Conservation (phyloP, 2,113 vertebrate genomes). For the Bubo bubo region DNA sequence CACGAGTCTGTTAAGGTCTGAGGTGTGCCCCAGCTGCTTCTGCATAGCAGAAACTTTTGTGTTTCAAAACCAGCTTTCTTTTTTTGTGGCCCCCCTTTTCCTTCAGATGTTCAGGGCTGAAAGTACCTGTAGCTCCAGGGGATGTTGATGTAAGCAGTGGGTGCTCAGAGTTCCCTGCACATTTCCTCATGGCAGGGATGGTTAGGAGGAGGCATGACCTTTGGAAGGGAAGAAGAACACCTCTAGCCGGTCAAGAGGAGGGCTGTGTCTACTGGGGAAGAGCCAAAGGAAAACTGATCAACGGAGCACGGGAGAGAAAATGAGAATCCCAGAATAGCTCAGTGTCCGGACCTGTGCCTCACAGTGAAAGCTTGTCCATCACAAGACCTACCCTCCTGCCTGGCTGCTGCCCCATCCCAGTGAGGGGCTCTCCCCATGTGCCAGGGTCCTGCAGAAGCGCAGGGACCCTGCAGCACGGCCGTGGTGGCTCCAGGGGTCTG, state of each 20-base stretch:
- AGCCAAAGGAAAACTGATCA: slow-evolving; percentile 4
- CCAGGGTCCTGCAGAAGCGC: background rate
- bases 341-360: background rate
- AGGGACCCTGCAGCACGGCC: rapidly evolving
- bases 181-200: background rate
- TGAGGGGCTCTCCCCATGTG: background rate
- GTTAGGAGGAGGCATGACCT: background rate
- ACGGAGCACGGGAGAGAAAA: background rate
- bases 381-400: background rate
- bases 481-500: background rate
- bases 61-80: background rate
- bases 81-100: background rate
- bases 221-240: background rate
- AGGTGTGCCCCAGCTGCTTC: background rate
- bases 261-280: background rate
- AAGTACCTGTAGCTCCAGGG: background rate
- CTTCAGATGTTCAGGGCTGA: background rate
- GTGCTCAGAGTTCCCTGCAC: background rate
- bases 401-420: background rate
- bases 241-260: background rate
- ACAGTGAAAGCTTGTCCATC: background rate
- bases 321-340: background rate
- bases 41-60: background rate
- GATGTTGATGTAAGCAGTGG: rapidly evolving
- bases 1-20: background rate